phyloP scores from a whole-genome alignment of 2,797 vertebrate genomes.

The Geotrypetes seraphini region DNA sequence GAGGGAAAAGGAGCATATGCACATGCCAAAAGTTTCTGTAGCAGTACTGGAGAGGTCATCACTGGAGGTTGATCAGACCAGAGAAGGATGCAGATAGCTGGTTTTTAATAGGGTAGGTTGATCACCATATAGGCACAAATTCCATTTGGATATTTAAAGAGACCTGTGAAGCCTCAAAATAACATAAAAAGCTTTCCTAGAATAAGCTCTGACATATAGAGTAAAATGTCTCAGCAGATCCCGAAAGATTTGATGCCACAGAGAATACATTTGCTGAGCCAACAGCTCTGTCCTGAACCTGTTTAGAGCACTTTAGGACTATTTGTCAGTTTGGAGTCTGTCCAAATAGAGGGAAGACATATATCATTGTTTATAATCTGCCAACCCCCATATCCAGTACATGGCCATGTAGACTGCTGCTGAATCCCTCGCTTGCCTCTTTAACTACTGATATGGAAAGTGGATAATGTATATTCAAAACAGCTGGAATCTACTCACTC shows the following conservation, averaged over 20 bases:
- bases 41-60: too few species aligned
- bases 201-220: not conserved
- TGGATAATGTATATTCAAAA: conserved; percentile 58
- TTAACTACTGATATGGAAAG: conserved; percentile 73
- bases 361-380: conserved; percentile 72
- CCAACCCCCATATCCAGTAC: conserved; percentile 62
- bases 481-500: conserved; percentile 64
- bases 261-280: conserved; percentile 27
- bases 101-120: too few species aligned
- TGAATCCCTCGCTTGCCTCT: conserved; percentile 72
- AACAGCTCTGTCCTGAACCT: conserved; percentile 31
- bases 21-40: too few species aligned
- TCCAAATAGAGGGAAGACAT: conserved; percentile 54
- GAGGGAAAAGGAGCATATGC: too few species aligned
- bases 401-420: conserved; percentile 64
- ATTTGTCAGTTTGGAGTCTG: conserved; percentile 60
- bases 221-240: not conserved
- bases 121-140: too few species aligned
- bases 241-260: conserved; percentile 20
- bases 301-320: conserved; percentile 63
- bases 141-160: too few species aligned
- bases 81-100: too few species aligned
- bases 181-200: conserved; percentile 32
- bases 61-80: too few species aligned
- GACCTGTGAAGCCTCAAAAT: too few species aligned